These are phyloP conservation scores for Nixonia krombeini DNA, from an alignment of 1,140 invertebrate genomes.

Conservation along the genomic window DNA sequence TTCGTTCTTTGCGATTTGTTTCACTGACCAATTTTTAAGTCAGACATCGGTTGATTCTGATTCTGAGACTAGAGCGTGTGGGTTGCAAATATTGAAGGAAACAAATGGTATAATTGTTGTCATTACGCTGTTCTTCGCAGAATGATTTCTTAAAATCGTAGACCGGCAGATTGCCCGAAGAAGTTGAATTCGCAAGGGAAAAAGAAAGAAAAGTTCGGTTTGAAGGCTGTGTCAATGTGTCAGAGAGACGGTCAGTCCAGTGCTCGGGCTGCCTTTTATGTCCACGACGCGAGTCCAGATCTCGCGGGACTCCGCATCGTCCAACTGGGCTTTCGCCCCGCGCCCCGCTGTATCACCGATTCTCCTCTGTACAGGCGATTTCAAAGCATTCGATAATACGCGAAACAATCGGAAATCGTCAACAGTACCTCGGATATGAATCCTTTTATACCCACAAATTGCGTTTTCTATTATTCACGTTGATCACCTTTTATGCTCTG, in stretches of 20 bases:
- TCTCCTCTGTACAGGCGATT: neutral
- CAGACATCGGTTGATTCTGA: too few species aligned
- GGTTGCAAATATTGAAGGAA: too few species aligned
- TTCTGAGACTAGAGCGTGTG: too few species aligned
- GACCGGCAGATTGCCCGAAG: too few species aligned
- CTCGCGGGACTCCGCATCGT: conserved; percentile 18
- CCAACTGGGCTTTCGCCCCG: conserved; percentile 11
- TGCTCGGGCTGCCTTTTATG: conserved; percentile 34
- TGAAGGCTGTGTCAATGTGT: conserved; percentile 43
- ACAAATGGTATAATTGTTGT: too few species aligned
- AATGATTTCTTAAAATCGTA: too few species aligned
- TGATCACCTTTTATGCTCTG: too few species aligned
- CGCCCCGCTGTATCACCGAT: neutral
- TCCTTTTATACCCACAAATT: too few species aligned
- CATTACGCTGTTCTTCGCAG: too few species aligned
- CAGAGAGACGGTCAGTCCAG: conserved; percentile 25
- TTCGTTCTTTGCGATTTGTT: too few species aligned
- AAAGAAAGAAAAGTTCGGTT: conserved; percentile 5
- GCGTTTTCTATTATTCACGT: too few species aligned
- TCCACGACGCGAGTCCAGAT: conserved; percentile 24
- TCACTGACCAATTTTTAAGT: too few species aligned
- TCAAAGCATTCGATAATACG: neutral
- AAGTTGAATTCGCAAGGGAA: conserved; percentile 9
- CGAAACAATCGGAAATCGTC: neutral
- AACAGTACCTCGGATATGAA: neutral